Base-by-base conservation (phyloP, 1,140 invertebrate species). In the Zaprionus africanus region DNA sequence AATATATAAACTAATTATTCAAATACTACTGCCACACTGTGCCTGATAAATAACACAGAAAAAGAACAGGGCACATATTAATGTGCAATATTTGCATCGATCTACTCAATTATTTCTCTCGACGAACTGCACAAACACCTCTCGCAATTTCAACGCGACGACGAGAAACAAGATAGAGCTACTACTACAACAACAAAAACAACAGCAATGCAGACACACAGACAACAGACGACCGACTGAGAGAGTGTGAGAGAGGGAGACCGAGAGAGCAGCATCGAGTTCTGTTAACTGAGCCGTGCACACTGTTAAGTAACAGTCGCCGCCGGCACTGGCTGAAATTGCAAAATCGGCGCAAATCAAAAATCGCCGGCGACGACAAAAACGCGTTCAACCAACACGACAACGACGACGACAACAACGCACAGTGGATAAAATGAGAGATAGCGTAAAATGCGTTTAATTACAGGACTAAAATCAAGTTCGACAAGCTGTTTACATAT, bases 361-460 rank as follows among this genome's bases (percentile, higher is more conserved):
- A 86, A 87, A 87, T 81, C 78, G 81, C 78, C 84, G 84, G 81
- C 84, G 84, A 88, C 84, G 81, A 88, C 78, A 84, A 82, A 83
- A 84, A 80, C 84, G 84, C 83, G 83, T 64, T 75, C 41, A 70
- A 63, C 41, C 72, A 75, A 75, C 57, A 51, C 69, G 57, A 61
- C 66, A 17, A 62, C 66, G 43, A 61, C 66, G 22, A 22, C 22
- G 19, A 61, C 71, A 57, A 75, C 72, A 69, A 34, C 46, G 49
- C 58, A 78, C 76, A 74, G 69, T 74, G 76, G 71, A 24, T 15
- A 17, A 43, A 61, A 34, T 46, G 15, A 9, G n/a, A 58, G 28
- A 26, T 6, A 56, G 24, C 53, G 26, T 13, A n/a, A 6, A n/a
- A 56, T 31, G 17, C 12, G 22, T 12, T 13, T 51, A 51, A 51